Evolutionary conservation across 2,888 invertebrate genomes (phyloP).

Genomic region (Steinernema carpocapsae): DNA sequence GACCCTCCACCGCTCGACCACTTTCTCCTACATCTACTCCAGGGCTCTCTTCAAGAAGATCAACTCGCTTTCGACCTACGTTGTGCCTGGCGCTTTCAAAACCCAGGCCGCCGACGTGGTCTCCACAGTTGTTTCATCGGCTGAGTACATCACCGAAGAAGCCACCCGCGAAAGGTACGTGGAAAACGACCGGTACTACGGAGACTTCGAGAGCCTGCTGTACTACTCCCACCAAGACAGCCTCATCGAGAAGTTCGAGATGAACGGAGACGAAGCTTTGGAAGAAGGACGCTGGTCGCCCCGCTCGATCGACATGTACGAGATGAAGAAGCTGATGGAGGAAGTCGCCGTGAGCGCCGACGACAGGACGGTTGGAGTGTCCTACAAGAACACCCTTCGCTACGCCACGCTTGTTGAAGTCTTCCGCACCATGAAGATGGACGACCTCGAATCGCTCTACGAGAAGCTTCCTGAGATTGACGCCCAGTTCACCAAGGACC

Average conservation of each 20-base stretch:
- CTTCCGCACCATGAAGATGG: conserved; percentile 51
- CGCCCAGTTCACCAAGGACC: conserved; percentile 45
- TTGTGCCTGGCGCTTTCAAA: neutral
- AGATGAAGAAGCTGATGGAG: conserved; percentile 44
- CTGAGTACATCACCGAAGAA: neutral
- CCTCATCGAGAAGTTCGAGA: neutral
- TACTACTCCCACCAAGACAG: neutral
- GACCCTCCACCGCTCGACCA: conserved; percentile 34
- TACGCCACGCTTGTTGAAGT: conserved; percentile 57
- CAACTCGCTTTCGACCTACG: neutral
- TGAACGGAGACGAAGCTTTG: neutral
- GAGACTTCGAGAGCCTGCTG: neutral
- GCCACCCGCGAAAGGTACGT: neutral
- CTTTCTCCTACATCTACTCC: conserved; percentile 31
- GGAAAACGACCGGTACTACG: neutral
- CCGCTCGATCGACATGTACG: conserved; percentile 46
- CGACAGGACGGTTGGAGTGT: conserved; percentile 42
- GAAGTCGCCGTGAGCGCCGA: conserved; percentile 44
- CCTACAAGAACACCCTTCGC: conserved; percentile 46
- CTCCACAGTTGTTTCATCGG: neutral
- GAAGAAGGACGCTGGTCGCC: conserved; percentile 43
- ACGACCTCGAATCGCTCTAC: conserved; percentile 47
- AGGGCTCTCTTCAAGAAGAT: neutral
- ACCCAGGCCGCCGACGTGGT: neutral
- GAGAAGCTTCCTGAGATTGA: conserved; percentile 42